These are phyloP conservation scores for Neostethus bicornis DNA, from an alignment of 2,797 vertebrate genomes.

Conservation along the genomic window DNA sequence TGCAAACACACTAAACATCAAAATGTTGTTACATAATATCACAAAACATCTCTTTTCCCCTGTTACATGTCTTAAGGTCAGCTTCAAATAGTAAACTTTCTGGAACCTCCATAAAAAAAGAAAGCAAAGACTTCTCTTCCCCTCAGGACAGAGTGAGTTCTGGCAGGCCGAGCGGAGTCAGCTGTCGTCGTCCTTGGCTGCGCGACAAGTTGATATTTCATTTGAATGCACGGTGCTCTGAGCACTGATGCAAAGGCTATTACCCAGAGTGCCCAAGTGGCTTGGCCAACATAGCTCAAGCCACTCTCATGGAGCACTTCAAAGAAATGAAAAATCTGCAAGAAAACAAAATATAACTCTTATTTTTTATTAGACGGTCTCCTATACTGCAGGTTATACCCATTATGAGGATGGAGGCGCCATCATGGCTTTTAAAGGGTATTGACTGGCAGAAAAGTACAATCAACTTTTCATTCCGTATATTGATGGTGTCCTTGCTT, in stretches of 20 bases:
- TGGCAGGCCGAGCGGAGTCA: slow-evolving; percentile 64
- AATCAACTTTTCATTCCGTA: slow-evolving; percentile 12
- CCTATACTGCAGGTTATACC: slow-evolving; percentile 36
- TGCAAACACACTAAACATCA: slow-evolving; percentile 24
- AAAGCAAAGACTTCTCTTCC: slow-evolving; percentile 35
- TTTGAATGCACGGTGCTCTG: slow-evolving; percentile 70
- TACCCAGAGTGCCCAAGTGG: slow-evolving; percentile 76
- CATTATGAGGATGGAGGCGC: slow-evolving; percentile 20
- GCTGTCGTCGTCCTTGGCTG: slow-evolving; percentile 73
- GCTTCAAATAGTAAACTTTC: slow-evolving; percentile 52
- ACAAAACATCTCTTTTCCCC: slow-evolving; percentile 37
- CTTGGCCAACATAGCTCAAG: slow-evolving; percentile 52
- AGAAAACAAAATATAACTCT: slow-evolving; percentile 47
- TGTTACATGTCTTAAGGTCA: slow-evolving; percentile 48
- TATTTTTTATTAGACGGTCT: slow-evolving; percentile 56
- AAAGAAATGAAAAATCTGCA: slow-evolving; percentile 68
- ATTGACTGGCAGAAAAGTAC: slow-evolving; percentile 14
- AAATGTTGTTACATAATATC: slow-evolving; percentile 32
- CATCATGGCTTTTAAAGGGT: slow-evolving; percentile 34
- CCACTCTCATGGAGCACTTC: slow-evolving; percentile 56
- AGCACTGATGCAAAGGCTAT: slow-evolving; percentile 76
- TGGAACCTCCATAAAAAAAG: slow-evolving; percentile 61
- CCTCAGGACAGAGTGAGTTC: slow-evolving; percentile 45
- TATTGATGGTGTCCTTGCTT: neutral
- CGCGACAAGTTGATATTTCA: slow-evolving; percentile 81